Conservation (phyloP, 2,888 invertebrate species). For the Cryptosula pallasiana region DNA sequence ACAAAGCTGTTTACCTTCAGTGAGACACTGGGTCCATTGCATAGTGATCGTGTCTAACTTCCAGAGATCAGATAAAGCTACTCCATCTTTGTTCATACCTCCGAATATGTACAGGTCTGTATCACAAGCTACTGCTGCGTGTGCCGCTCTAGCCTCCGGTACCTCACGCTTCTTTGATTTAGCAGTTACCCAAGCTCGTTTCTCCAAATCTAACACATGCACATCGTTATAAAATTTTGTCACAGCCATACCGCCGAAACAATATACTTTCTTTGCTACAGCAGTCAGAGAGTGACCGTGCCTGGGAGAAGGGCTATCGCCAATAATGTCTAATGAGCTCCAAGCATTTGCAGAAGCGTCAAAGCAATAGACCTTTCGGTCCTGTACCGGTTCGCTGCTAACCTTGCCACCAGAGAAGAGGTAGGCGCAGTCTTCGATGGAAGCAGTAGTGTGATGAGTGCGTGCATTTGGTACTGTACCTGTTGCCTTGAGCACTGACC, state of each 20-base stretch:
- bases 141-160: constrained; percentile 48
- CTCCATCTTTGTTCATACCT: constrained; percentile 47
- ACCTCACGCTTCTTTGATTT: constrained; percentile 36
- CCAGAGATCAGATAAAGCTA: constrained; percentile 46
- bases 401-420: constrained; percentile 50
- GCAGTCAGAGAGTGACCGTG: constrained; percentile 50
- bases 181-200: constrained; percentile 37
- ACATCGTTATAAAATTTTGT: constrained; percentile 49
- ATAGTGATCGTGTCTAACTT: constrained; percentile 37
- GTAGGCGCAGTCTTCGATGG: constrained; percentile 40
- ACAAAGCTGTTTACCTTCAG: constrained; percentile 21
- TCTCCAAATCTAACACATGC: constrained; percentile 42
- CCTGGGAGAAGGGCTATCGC: constrained; percentile 47
- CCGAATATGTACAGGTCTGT: constrained; percentile 47
- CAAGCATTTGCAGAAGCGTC: constrained; percentile 39
- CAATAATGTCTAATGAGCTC: constrained; percentile 38
- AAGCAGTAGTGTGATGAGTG: constrained; percentile 42
- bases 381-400: constrained; percentile 46
- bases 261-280: constrained; percentile 38
- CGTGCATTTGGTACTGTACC: constrained; percentile 43
- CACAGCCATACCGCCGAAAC: constrained; percentile 52
- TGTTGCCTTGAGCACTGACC: constrained; percentile 35
- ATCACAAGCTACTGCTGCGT: constrained; percentile 39
- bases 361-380: constrained; percentile 45
- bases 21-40: background rate